Evolutionary conservation across 2,888 invertebrate species (phyloP).

Genomic region (Microctonus brassicae): DNA sequence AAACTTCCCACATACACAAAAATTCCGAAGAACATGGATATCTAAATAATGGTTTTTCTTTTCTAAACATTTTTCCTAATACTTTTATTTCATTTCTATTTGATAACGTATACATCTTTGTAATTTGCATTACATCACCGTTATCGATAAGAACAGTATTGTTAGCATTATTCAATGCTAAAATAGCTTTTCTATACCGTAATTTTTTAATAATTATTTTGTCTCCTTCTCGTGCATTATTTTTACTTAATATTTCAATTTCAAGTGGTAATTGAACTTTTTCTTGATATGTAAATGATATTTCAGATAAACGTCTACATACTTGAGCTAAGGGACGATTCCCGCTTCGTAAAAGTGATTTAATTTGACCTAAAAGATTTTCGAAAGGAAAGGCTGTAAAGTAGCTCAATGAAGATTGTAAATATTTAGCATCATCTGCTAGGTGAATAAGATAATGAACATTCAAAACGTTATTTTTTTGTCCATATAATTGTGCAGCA

Average conservation of each 20-base stretch:
- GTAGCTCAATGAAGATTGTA: slow-evolving; percentile 27
- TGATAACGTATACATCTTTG: too few species aligned
- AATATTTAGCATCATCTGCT: slow-evolving; percentile 41
- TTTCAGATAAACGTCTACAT: slow-evolving; percentile 41
- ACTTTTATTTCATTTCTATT: too few species aligned
- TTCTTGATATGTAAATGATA: too few species aligned
- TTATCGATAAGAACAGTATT: background rate
- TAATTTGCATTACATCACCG: too few species aligned
- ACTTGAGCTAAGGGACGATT: slow-evolving; percentile 42
- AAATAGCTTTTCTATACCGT: slow-evolving; percentile 9
- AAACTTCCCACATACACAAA: too few species aligned
- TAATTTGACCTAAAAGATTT: slow-evolving; percentile 41
- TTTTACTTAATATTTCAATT: slow-evolving; percentile 10
- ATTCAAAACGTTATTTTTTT: slow-evolving; percentile 45
- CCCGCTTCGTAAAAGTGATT: slow-evolving; percentile 36
- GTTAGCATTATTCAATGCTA: slow-evolving; percentile 10
- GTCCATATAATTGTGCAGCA: background rate
- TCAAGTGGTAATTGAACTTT: background rate
- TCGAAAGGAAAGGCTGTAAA: slow-evolving; percentile 43
- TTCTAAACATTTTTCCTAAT: too few species aligned
- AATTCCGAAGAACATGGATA: too few species aligned
- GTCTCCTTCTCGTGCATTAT: background rate
- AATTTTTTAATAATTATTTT: slow-evolving; percentile 11
- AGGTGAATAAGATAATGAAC: slow-evolving; percentile 52
- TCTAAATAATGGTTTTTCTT: too few species aligned